Base-by-base conservation (phyloP, 2,113 vertebrate genomes). In the Parus major region DNA sequence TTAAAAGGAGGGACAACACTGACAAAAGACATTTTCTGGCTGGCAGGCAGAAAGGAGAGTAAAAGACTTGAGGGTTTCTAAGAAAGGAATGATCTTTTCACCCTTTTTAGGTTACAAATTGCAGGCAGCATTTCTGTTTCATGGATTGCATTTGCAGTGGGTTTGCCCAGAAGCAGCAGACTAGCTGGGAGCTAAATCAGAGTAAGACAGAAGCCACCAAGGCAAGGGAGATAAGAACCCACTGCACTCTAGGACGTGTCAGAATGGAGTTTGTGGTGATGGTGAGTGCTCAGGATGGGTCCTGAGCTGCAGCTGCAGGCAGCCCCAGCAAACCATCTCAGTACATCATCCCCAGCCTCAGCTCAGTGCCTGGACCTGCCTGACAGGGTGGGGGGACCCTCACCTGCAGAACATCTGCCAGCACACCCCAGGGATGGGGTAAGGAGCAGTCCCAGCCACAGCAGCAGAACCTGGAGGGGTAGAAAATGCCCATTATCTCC, bases 401-500 rank as follows among this genome's bases (percentile, higher is more conserved):
- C 63, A 90, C 86, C 93, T 89, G 71, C 88, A 65, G 69, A 90
- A 35, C 49, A 14, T 50, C 93, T 5, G 1, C 86, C 28, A 5
- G 23, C 94, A 86, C 69, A 88, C 69, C 96, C 84, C 46, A 21
- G 6, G 15, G 81, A 90, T 63, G 90, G 90, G 78, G 70, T 25
- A 70, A 95, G 81, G 95, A 96, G 88, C 77, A 70, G 61, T 70
- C 22, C 1, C 50, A 33, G 68, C 0, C 0, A 29, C 93, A 85
- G 24, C 71, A 79, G 49, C 55, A 95, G 92, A 68, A 85, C 78
- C 91, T 61, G 50, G 82, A 93, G 81, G 94, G 82, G 81, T 60
- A 92, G 85, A 92, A 97, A 97, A 94, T n/a, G 61, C 76, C 88
- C 88, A 96, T 97, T 96, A 97, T 89, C 97, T 94, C 71, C 2